These are phyloP conservation scores for Lasius platythorax DNA, from an alignment of 2,888 invertebrate genomes.

Conservation along the genomic window DNA sequence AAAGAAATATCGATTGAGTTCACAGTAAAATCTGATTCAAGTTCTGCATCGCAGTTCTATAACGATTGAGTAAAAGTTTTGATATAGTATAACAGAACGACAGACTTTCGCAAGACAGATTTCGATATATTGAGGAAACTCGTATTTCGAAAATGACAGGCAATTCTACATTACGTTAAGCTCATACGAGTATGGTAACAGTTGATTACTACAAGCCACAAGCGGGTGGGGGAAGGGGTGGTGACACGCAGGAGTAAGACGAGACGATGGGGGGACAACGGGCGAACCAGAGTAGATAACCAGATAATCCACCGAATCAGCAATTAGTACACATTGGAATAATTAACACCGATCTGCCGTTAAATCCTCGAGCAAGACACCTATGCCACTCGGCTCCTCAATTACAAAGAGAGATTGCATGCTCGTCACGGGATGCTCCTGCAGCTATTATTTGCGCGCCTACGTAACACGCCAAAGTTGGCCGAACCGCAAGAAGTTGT, in stretches of 20 bases:
- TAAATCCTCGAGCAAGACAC: slow-evolving; percentile 64
- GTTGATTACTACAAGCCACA: slow-evolving; percentile 46
- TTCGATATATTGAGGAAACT: background rate
- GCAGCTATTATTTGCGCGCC: slow-evolving; percentile 51
- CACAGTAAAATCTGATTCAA: background rate
- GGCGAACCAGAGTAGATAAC: slow-evolving; percentile 66
- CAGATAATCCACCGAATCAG: slow-evolving; percentile 75
- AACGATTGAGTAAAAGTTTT: background rate
- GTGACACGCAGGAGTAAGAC: background rate
- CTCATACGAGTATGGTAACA: slow-evolving; percentile 5
- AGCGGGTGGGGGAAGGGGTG: background rate
- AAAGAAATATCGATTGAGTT: background rate
- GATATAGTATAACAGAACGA: background rate
- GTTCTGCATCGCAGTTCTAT: background rate
- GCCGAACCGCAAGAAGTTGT: slow-evolving; percentile 42
- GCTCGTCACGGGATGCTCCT: slow-evolving; percentile 36
- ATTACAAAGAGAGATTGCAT: slow-evolving; percentile 64
- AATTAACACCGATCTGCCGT: slow-evolving; percentile 72
- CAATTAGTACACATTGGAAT: slow-evolving; percentile 76
- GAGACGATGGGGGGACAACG: slow-evolving; percentile 23
- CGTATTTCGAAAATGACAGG: background rate
- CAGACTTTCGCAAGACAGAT: background rate
- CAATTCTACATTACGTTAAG: background rate
- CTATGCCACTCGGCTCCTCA: slow-evolving; percentile 59
- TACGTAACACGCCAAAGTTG: slow-evolving; percentile 47